phyloP scores from a whole-genome alignment of 2,888 invertebrate genomes.

The Hydrotaea diabolus region DNA sequence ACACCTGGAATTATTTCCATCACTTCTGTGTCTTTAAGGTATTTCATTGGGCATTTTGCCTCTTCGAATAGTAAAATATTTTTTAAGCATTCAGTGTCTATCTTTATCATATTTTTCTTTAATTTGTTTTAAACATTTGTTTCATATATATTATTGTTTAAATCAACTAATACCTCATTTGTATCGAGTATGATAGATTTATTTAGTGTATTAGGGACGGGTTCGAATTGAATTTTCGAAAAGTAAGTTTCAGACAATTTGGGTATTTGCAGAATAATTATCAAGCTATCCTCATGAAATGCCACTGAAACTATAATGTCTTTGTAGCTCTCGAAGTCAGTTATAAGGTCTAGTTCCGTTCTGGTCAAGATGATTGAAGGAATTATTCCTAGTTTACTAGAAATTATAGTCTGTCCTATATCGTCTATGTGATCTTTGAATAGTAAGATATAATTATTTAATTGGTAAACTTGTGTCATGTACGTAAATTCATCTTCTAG shows the following conservation, averaged over 20 bases:
- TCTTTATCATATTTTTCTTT: constrained; percentile 21
- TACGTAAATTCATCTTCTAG: constrained; percentile 43
- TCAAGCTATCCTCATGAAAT: constrained; percentile 22
- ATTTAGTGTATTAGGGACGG: neutral
- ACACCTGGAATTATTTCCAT: constrained; percentile 43
- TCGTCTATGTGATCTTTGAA: constrained; percentile 39
- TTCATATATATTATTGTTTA: constrained; percentile 27
- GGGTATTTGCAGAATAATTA: constrained; percentile 42
- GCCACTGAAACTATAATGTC: constrained; percentile 39
- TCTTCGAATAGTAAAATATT: constrained; percentile 30
- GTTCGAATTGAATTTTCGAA: constrained; percentile 43
- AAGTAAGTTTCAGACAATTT: constrained; percentile 38
- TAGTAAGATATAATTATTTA: neutral
- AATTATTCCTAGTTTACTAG: constrained; percentile 51
- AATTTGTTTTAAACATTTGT: constrained; percentile 20
- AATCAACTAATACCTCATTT: constrained; percentile 26
- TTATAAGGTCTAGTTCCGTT: constrained; percentile 45
- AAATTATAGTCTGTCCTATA: neutral
- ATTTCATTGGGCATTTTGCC: constrained; percentile 28
- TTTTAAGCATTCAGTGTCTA: constrained; percentile 23
- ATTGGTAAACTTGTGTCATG: neutral
- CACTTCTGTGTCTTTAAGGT: neutral
- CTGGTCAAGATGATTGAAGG: constrained; percentile 26
- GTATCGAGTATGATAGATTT: constrained; percentile 54
- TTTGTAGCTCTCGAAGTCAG: constrained; percentile 39